Percentiles rank a stretch among this genome's conserved stretches.
phyloP scores from a whole-genome alignment of 2,797 vertebrate species.

The Oreochromis mossambicus region DNA sequence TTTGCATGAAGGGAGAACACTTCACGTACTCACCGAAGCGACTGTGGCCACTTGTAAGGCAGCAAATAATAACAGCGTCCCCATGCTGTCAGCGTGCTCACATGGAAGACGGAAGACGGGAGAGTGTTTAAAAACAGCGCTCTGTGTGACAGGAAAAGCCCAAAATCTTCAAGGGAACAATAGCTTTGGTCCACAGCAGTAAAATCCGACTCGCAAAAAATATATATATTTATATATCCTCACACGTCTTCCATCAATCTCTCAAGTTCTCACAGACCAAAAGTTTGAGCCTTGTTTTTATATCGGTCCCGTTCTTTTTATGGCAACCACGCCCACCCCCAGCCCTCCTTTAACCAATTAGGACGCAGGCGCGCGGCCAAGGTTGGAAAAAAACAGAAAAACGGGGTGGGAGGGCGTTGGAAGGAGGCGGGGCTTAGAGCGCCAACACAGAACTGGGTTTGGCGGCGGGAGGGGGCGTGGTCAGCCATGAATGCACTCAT shows the following conservation, averaged over 20 bases:
- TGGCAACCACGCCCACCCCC: conserved; percentile 53
- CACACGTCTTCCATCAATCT: conserved; percentile 36
- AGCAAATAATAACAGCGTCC: conserved; percentile 55
- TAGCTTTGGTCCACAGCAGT: conserved; percentile 24
- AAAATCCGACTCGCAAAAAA: conserved; percentile 32
- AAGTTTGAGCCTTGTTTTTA: conserved; percentile 53
- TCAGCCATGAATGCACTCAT: conserved; percentile 79
- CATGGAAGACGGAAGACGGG: conserved; percentile 4
- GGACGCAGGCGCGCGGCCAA: conserved; percentile 39
- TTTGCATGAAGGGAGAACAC: not conserved
- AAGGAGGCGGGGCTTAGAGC: conserved; percentile 4
- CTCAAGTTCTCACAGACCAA: conserved; percentile 31
- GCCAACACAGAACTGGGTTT: not conserved
- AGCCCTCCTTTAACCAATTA: conserved; percentile 58
- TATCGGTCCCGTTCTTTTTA: conserved; percentile 41
- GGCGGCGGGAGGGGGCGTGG: conserved; percentile 51
- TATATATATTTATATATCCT: not conserved
- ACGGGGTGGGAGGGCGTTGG: not conserved
- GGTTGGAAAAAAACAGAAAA: not conserved
- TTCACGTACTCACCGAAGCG: conserved; percentile 61
- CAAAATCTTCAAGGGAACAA: conserved; percentile 35
- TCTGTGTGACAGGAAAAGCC: not conserved
- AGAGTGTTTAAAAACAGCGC: not conserved
- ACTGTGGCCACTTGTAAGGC: conserved; percentile 49
- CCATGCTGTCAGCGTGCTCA: conserved; percentile 62